Base-by-base conservation (phyloP, 2,113 vertebrate species). In the Cyrtonyx montezumae region DNA sequence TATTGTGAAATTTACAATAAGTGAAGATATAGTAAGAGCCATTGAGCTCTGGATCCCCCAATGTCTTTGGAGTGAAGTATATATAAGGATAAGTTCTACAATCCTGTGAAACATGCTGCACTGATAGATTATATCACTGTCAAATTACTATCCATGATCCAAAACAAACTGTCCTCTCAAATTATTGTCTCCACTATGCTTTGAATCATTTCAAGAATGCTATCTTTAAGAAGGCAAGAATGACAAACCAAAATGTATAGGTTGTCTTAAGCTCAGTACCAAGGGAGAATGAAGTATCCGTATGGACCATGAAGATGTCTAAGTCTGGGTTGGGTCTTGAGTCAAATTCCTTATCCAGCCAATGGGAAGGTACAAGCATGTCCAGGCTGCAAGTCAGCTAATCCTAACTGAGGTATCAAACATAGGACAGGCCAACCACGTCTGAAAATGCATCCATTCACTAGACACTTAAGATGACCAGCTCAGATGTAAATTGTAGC, bases 1-100 rank as follows among this genome's bases (percentile, higher is more conserved):
- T 82, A 17, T 67, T 74, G 34, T 91, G 79, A 93, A 79, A 32
- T 85, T 87, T 40, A 26, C 6, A 79, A 81, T 73, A 11, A 82
- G 20, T 76, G n/a, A 90, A 48, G 30, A 34, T 45, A 45, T 23
- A 23, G 45, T 9, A 76, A 42, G 2, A 14, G 26, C 34, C 53
- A 30, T 19, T 53, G 42, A 77, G 8, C 34, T 92, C 22, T 23
- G 73, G 36, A 18, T 87, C n/a, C 9, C 75, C 20, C 10, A 6
- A n/a, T 67, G 42, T 82, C 49, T 63, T 89, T 49, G 67, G 78
- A 84, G 32, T 51, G 28, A 30, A 76, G 18, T 58, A 25, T 32
- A 37, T 12, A 14, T 49, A 74, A 88, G 49, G 5, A n/a, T 85
- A 61, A 61, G 80, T 66, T 53, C 11, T 73, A 32, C 71, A 42